Evolutionary conservation across 2,888 invertebrate species (phyloP), one percentile per base, ranked within the genome.

Genomic region (Tryphoninae sp.): DNA sequence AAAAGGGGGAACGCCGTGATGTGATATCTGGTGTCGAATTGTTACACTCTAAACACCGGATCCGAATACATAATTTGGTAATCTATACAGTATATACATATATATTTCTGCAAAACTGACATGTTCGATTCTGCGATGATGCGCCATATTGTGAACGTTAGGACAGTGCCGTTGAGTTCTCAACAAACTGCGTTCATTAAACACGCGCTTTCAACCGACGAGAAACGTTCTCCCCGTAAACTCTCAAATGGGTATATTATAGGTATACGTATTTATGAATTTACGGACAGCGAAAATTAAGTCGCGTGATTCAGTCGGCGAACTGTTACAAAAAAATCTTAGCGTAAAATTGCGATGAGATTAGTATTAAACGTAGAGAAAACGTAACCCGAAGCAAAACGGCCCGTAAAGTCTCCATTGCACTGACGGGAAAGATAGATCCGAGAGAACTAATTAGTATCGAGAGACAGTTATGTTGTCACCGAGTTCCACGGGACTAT

Each of bases 281-380:
- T 45, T 45, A 42, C 16, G 45, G 45, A 45, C 2, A 13, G 45
- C 11, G 45, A 45, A 45, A 45, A 45, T 13, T 13, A 13, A 45
- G 45, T 45, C 45, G 45, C 74, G 65, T 45, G 22, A 74, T 55
- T 51, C 65, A 49, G 65, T 75, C 74, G 74, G 65, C 74, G 65
- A 67, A 75, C 19, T 65, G 74, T 75, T 45, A 59, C 59, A 62
- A 68, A 67, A 59, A 33, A 71, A 67, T 68, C 26, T 45, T 78
- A 78, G 69, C 68, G 68, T 75, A 61, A 75, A 75, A 58, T 71
- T 78, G 68, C 67, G 68, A 75, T 75, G 75, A 64, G 68, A 77
- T 19, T 67, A 74, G 73, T 74, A 71, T 78, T 74, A 74, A 73
- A 58, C 58, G 65, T 59, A 45, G 68, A 80, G n/a, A 77, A 61